Percentiles rank a stretch among this genome's conserved stretches.
Evolutionary conservation across 2,888 invertebrate species (phyloP).

Genomic region (Phyllotreta cruciferae): DNA sequence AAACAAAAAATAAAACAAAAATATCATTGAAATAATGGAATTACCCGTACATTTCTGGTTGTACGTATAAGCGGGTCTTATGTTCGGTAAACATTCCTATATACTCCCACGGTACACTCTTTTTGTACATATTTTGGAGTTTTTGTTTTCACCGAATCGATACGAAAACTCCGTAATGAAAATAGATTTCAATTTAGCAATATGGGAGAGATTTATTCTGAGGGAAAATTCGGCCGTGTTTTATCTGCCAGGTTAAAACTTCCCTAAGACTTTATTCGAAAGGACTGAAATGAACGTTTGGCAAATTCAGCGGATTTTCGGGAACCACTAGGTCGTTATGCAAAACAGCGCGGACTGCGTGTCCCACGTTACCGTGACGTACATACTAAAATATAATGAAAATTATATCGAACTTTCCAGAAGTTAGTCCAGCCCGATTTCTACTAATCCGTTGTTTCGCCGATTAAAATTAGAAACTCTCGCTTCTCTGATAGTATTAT

Average conservation of each 20-base stretch:
- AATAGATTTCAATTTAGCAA: too few species aligned
- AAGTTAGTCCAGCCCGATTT: too few species aligned
- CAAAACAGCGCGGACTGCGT: slow-evolving; percentile 47
- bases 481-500: too few species aligned
- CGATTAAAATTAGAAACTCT: too few species aligned
- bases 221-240: slow-evolving; percentile 22
- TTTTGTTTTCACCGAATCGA: not conserved
- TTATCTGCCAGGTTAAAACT: slow-evolving; percentile 19
- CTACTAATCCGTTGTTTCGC: too few species aligned
- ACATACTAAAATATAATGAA: slow-evolving; percentile 45
- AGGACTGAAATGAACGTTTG: slow-evolving; percentile 53
- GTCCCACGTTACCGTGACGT: slow-evolving; percentile 47
- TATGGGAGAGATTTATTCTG: slow-evolving; percentile 2
- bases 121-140: slow-evolving; percentile 4
- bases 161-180: too few species aligned
- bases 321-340: slow-evolving; percentile 52
- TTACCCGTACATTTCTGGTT: slow-evolving; percentile 1
- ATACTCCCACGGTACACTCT: not conserved
- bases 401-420: slow-evolving; percentile 36
- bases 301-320: slow-evolving; percentile 55
- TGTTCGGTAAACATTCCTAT: not conserved
- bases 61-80: not conserved
- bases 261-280: slow-evolving; percentile 26
- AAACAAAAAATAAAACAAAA: slow-evolving; percentile 15
- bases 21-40: slow-evolving; percentile 24